Conservation (phyloP, 2,113 vertebrate species). For the Elaphurus davidianus region DNA sequence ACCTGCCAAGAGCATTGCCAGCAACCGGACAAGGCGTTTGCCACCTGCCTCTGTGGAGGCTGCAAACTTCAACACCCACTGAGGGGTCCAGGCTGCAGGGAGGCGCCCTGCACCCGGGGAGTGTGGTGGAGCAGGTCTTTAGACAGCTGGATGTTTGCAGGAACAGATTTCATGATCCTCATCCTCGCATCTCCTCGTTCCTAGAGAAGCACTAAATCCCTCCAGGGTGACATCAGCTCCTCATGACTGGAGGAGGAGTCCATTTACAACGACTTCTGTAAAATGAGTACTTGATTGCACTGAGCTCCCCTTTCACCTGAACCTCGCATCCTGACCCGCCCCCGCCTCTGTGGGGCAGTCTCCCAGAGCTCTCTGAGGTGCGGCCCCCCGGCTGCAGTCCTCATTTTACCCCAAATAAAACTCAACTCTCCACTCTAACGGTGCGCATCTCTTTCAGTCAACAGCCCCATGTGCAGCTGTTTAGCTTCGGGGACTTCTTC, state of each 20-base stretch:
- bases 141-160: background rate
- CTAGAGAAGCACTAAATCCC: background rate
- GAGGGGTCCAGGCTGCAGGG: background rate
- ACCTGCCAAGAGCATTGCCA: background rate
- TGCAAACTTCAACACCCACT: fast-evolving
- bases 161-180: background rate
- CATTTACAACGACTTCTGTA: background rate
- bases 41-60: background rate
- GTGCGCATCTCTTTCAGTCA: background rate
- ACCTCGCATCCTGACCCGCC: fast-evolving
- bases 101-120: background rate
- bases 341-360: background rate
- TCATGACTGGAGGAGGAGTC: background rate
- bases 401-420: background rate
- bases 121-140: background rate
- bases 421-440: fast-evolving
- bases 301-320: background rate
- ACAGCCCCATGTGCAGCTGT: fast-evolving
- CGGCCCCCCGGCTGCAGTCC: background rate
- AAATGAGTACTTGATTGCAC: background rate
- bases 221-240: background rate
- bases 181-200: background rate
- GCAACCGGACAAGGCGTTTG: fast-evolving
- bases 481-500: background rate
- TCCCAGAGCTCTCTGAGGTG: background rate